Conservation (phyloP, 92 coral and sea anemone genomes). For the Porites divaricata region DNA sequence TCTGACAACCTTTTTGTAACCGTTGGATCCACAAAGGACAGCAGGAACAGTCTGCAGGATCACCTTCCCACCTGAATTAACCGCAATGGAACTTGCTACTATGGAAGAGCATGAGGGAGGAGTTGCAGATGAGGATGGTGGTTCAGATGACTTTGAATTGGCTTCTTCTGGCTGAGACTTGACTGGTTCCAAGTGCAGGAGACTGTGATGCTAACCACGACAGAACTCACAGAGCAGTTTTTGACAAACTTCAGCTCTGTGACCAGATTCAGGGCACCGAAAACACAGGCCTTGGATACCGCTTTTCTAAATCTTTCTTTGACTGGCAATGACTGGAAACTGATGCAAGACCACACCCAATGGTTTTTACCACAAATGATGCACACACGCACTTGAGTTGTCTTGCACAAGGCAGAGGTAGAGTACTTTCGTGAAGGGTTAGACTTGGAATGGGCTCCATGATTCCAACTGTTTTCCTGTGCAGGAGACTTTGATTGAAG, state of each 20-base stretch:
- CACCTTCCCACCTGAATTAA: not conserved
- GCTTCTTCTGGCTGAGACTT: not conserved
- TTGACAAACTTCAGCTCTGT: not conserved
- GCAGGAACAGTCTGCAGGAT: conserved; percentile 46
- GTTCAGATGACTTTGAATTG: not conserved
- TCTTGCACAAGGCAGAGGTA: not conserved
- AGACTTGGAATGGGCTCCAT: not conserved
- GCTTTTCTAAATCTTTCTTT: not conserved
- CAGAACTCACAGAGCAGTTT: not conserved
- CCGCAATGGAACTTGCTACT: conserved; percentile 7
- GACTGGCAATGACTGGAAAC: conserved; percentile 4
- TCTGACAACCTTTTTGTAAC: conserved; percentile 22
- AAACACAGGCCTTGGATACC: not conserved
- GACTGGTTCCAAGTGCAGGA: not conserved
- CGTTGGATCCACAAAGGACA: conserved; percentile 30
- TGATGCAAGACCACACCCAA: conserved; percentile 22
- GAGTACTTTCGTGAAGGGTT: not conserved
- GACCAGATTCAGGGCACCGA: not conserved
- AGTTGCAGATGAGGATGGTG: not conserved
- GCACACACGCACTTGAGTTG: not conserved
- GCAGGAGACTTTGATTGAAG: not conserved
- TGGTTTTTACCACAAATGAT: conserved; percentile 1
- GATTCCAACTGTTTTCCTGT: not conserved
- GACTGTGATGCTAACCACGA: conserved; percentile 3
- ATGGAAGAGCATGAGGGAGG: no score